Base-by-base conservation (phyloP, 1,140 invertebrate genomes). In the Palaemon carinicauda region DNA sequence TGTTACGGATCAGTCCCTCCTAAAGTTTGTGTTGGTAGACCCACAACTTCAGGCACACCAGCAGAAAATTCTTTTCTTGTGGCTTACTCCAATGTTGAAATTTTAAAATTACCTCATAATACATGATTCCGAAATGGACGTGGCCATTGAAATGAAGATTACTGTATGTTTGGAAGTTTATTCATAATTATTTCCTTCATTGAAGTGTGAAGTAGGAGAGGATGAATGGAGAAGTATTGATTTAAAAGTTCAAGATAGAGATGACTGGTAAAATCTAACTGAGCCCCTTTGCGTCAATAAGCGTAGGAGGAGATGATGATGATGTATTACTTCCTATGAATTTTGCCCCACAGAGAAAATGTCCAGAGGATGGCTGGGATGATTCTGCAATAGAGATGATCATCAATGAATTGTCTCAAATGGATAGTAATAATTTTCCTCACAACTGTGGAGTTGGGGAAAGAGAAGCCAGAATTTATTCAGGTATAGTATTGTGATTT, bases 381-480 rank as follows among this genome's bases (percentile, higher is more conserved):
- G 95, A 96, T 90, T 91, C 93, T 15, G 94, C 94, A 0, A 96
- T 97, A 85, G 95, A 96, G 91, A 91, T 94, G 24, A 92, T 96
- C 21, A 91, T 97, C 3, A 92, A 94, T 41, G 94, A 96, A 65
- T 90, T 97, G 4, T 92, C 96, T 0, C 92, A 94, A 88, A 95
- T 96, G 94, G 96, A 97, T 90, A 95, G 94, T 90, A 97, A 97
- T 91, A 97, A 97, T 91, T 97, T 96, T 89, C 92, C 93, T 1
- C 93, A 93, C 15, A 96, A 96, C 90, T 94, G 94, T 91, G 96
- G 96, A 41, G 93, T 96, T 53, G 96, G 96, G 1, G 96, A 97
- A 92, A 91, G 96, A 54, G 96, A 97, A 91, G 95, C 94, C 19
- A 92, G 96, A 84, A 94, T 95, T 89, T 93, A 92, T 82, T 95